Percentiles rank a stretch among this genome's conserved stretches.
Conservation (phyloP, 2,888 invertebrate species). For the Tetragonula carbonaria region DNA sequence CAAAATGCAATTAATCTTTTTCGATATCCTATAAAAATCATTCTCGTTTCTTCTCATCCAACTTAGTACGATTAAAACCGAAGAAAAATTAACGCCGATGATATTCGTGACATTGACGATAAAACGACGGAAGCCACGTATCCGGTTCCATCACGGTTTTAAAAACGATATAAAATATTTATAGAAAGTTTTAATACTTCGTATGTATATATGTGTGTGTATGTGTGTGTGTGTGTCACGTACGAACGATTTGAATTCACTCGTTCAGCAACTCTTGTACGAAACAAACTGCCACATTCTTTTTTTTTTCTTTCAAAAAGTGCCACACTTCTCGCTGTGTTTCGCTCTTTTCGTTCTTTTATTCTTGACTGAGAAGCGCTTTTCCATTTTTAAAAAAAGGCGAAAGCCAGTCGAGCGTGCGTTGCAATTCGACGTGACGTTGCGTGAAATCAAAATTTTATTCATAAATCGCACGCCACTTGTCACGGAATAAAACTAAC, state of each 20-base stretch:
- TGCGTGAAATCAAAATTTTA: neutral
- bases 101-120: neutral
- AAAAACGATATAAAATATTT: neutral
- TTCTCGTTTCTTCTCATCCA: neutral
- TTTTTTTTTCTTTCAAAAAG: neutral
- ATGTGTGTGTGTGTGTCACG: too few relatives aligned
- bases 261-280: neutral
- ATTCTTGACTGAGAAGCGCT: neutral
- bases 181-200: neutral
- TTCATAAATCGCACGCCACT: neutral
- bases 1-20: neutral
- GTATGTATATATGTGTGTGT: neutral
- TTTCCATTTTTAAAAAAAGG: neutral
- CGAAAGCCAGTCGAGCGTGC: too few relatives aligned
- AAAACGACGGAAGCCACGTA: neutral
- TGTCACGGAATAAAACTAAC: neutral
- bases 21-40: neutral
- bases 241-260: neutral
- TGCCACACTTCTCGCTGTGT: neutral
- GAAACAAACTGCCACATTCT: neutral
- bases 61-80: neutral
- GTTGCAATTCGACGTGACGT: neutral
- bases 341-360: neutral
- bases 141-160: neutral
- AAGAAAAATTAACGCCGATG: conserved; percentile 1